These are phyloP conservation scores for Pogonus chalceus DNA, from an alignment of 1,140 invertebrate genomes.

Conservation along the genomic window DNA sequence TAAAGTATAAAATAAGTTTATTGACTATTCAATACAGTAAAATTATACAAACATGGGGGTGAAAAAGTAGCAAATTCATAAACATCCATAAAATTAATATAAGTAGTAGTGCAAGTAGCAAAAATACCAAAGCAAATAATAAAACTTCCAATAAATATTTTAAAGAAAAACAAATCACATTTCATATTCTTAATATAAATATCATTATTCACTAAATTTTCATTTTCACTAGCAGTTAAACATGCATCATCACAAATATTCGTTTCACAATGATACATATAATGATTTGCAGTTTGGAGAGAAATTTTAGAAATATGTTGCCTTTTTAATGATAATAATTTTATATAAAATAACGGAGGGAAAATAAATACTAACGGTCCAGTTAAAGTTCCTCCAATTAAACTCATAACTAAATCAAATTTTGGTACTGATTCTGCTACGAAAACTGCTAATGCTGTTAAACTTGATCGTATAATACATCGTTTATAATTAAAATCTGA, in stretches of 20 bases:
- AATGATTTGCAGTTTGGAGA: conserved; percentile 19
- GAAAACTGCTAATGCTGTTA: conserved; percentile 62
- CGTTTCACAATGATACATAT: conserved; percentile 24
- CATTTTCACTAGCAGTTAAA: conserved; percentile 16
- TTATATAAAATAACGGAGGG: conserved; percentile 71
- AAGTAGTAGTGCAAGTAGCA: conserved; percentile 48
- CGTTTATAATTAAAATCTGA: conserved; percentile 72
- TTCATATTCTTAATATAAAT: neutral
- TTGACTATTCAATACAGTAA: no score
- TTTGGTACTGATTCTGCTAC: conserved; percentile 73
- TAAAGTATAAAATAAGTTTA: no score
- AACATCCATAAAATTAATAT: conserved; percentile 48
- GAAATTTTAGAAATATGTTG: conserved; percentile 8
- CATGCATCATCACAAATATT: conserved; percentile 8
- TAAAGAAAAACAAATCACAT: neutral
- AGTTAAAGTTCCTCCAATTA: conserved; percentile 75
- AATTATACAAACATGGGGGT: conserved; percentile 53
- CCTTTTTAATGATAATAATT: conserved; percentile 36
- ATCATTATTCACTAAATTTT: neutral
- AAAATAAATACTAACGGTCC: conserved; percentile 77
- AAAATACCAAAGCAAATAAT: conserved; percentile 39
- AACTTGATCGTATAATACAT: conserved; percentile 56
- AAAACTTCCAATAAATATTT: conserved; percentile 31
- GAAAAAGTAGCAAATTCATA: conserved; percentile 47
- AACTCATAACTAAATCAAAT: conserved; percentile 81